Percentiles rank a stretch among this genome's conserved stretches.
Conservation (phyloP, 2,113 vertebrate genomes). For the Leucopsar rothschildi region DNA sequence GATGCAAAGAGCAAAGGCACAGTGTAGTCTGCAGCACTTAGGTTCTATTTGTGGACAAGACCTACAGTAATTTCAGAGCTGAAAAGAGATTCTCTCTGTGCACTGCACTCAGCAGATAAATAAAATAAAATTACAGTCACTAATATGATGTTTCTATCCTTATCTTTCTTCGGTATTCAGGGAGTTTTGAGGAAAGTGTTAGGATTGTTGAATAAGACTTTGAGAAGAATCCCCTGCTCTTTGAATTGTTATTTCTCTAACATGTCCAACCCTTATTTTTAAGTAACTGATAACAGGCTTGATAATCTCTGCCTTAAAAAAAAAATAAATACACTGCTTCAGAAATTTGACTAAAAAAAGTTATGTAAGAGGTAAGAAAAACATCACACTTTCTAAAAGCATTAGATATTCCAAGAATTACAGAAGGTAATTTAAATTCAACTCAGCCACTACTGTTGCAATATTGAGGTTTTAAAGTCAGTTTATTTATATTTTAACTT, state of each 20-base stretch:
- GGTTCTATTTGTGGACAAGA: background rate
- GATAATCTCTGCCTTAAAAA: background rate
- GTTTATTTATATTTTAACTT: conserved; percentile 71
- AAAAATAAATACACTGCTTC: background rate
- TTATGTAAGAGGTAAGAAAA: conserved; percentile 66
- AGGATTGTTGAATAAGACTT: background rate
- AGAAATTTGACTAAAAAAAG: conserved; percentile 52
- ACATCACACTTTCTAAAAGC: conserved; percentile 56
- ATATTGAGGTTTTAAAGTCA: conserved; percentile 68
- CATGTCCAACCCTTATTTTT: background rate
- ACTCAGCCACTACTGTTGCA: conserved; percentile 65
- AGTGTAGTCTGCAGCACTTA: background rate
- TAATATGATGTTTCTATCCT: background rate
- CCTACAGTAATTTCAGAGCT: background rate
- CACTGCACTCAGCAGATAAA: background rate
- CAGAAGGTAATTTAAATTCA: conserved; percentile 71
- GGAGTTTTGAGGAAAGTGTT: background rate
- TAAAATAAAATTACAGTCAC: background rate
- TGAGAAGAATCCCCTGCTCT: background rate
- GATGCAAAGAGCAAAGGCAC: background rate
- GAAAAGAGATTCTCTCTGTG: background rate
- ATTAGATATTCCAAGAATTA: conserved; percentile 61
- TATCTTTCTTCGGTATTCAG: background rate
- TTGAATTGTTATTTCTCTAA: background rate
- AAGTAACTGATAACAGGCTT: background rate